These are phyloP conservation scores for Euwallacea similis DNA, from an alignment of 1,140 invertebrate genomes.

Conservation along the genomic window DNA sequence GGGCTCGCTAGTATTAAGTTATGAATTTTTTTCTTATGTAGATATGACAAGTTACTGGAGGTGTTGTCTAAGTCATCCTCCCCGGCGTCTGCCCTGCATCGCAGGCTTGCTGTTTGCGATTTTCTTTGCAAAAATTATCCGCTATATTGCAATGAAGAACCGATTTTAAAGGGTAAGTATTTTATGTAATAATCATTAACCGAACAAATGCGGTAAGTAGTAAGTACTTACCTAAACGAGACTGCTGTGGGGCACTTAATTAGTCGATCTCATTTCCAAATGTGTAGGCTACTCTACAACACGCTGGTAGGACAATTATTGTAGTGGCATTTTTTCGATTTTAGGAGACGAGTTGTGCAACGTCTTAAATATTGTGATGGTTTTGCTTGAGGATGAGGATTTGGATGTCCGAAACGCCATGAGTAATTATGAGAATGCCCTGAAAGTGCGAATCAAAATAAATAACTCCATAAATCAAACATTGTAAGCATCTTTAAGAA, in stretches of 20 bases:
- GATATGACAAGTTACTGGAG: conserved; percentile 39
- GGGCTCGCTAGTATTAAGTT: not conserved
- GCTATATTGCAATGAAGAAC: conserved; percentile 39
- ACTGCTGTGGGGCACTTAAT: no score
- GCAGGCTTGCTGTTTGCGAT: conserved; percentile 41
- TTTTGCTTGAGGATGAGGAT: conserved; percentile 49
- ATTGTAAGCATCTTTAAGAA: conserved; percentile 23
- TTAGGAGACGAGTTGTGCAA: conserved; percentile 39
- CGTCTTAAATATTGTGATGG: conserved; percentile 43
- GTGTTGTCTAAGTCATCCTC: conserved; percentile 41
- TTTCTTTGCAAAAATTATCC: conserved; percentile 40
- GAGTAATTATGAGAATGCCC: conserved; percentile 37
- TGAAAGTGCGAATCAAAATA: conserved; percentile 36
- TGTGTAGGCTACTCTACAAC: no score
- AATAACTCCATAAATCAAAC: conserved; percentile 29
- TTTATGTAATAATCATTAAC: not conserved
- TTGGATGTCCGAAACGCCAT: conserved; percentile 46
- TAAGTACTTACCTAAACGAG: not conserved
- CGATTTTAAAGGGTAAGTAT: conserved; percentile 40
- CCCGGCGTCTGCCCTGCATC: conserved; percentile 37
- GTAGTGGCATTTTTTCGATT: not conserved
- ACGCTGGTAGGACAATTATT: no score
- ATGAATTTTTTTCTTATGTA: conserved; percentile 6
- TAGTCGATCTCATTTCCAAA: no score
- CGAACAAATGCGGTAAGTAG: no score